Percentiles rank a stretch among this genome's conserved stretches.
phyloP scores from a whole-genome alignment of 1,140 invertebrate species.

The Cyclargus thomasi region DNA sequence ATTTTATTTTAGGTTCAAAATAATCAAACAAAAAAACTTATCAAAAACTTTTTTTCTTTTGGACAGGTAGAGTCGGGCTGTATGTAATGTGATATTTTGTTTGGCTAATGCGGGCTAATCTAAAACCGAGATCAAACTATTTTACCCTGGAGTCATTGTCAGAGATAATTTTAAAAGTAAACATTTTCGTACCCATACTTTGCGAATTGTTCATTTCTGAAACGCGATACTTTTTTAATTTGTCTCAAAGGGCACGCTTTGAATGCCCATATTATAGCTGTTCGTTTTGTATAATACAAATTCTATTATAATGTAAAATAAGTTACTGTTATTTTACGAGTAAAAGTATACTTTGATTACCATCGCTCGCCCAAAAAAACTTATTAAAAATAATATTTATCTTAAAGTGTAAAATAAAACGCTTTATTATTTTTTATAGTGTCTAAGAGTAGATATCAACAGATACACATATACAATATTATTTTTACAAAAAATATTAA shows the following conservation, averaged over 20 bases:
- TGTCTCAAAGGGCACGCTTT: constrained; percentile 4
- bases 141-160: constrained; percentile 45
- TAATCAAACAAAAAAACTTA: neutral
- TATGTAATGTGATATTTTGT: constrained; percentile 65
- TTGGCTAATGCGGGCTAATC: constrained; percentile 40
- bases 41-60: neutral
- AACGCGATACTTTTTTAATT: constrained; percentile 2
- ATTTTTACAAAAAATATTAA: no score
- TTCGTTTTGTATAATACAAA: neutral
- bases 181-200: constrained; percentile 45
- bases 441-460: no score
- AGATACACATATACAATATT: no score
- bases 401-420: no score
- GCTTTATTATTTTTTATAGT: no score
- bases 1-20: no score
- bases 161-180: constrained; percentile 66
- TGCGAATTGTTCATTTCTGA: neutral
- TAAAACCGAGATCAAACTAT: constrained; percentile 40
- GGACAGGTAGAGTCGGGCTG: constrained; percentile 18
- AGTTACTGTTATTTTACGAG: no score
- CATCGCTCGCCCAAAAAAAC: no score
- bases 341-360: no score
- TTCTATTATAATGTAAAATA: no score
- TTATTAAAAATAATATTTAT: no score
- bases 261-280: neutral